Evolutionary conservation across 2,113 vertebrate species (phyloP).

Genomic region (Perognathus longimembris): DNA sequence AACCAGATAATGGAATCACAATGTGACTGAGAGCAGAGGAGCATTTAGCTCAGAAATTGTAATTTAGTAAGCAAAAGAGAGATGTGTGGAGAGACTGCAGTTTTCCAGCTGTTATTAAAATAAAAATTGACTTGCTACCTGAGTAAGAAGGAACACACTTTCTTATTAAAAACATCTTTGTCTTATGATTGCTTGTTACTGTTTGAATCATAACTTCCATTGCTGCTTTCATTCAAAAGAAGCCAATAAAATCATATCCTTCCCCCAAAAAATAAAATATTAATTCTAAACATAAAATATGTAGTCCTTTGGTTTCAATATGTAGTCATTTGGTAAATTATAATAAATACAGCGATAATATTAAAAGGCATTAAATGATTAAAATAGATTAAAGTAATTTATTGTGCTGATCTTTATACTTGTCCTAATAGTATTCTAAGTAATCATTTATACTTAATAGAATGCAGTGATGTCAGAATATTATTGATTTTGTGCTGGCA

Average conservation of each 20-base stretch:
- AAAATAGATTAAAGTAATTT: constrained; percentile 78
- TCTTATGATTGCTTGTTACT: constrained; percentile 76
- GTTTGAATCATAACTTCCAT: constrained; percentile 82
- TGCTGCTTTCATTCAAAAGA: constrained; percentile 83
- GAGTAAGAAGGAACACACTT: constrained; percentile 49
- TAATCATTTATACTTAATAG: constrained; percentile 80
- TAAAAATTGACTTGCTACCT: constrained; percentile 54
- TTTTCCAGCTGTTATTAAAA: constrained; percentile 46
- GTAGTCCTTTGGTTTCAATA: constrained; percentile 67
- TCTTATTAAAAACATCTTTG: constrained; percentile 71
- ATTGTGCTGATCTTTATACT: constrained; percentile 70
- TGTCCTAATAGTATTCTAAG: constrained; percentile 78
- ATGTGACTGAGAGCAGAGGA: neutral
- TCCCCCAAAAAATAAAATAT: constrained; percentile 81
- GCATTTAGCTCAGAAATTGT: neutral
- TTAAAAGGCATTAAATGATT: constrained; percentile 81
- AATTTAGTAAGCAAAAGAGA: neutral
- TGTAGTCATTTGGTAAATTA: constrained; percentile 79
- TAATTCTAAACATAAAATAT: constrained; percentile 64
- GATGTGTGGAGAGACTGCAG: neutral
- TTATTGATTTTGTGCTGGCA: constrained; percentile 80
- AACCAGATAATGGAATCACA: neutral
- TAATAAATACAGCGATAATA: constrained; percentile 74
- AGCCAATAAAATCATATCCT: constrained; percentile 86
- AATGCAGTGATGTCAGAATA: neutral